Evolutionary conservation across 2,888 invertebrate species (phyloP).

Genomic region (Chrysopilus asiliformis): DNA sequence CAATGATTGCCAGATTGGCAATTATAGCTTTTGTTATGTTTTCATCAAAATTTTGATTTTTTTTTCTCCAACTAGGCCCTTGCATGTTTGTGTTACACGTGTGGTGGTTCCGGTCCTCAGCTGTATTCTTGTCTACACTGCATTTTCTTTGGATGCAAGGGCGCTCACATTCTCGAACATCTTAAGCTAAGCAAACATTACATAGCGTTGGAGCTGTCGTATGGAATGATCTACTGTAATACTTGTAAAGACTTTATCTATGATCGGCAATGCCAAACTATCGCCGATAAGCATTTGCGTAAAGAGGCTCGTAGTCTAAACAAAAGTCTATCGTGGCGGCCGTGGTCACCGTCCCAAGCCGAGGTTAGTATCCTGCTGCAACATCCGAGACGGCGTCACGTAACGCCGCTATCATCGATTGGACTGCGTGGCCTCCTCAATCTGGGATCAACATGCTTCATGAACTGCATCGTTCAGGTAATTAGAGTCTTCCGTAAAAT

Average conservation of each 20-base stretch:
- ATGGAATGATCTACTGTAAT: conserved; percentile 81
- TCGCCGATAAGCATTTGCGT: conserved; percentile 40
- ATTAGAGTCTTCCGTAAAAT: too few species aligned
- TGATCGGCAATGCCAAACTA: conserved; percentile 53
- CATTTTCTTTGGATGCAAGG: conserved; percentile 86
- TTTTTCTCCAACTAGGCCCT: conserved; percentile 62
- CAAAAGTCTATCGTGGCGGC: conserved; percentile 48
- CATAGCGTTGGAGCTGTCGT: conserved; percentile 73
- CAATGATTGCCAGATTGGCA: too few species aligned
- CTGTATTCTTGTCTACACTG: conserved; percentile 79
- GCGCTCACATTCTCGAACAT: conserved; percentile 77
- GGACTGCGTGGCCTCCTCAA: conserved; percentile 90
- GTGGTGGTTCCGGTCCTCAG: conserved; percentile 64
- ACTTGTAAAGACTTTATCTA: conserved; percentile 89
- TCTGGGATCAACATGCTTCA: conserved; percentile 94
- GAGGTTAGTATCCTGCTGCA: conserved; percentile 63
- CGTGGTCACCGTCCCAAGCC: conserved; percentile 67
- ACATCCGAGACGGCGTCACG: conserved; percentile 63
- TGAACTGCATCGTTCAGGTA: conserved; percentile 93
- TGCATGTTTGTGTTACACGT: conserved; percentile 69
- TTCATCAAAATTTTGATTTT: too few species aligned
- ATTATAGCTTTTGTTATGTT: too few species aligned
- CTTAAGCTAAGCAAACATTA: conserved; percentile 67
- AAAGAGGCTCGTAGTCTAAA: conserved; percentile 47
- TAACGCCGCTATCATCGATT: conserved; percentile 70